Percentiles rank a stretch among this genome's conserved stretches.
phyloP scores from a whole-genome alignment of 2,797 vertebrate species.

The Cryptoprocta ferox region DNA sequence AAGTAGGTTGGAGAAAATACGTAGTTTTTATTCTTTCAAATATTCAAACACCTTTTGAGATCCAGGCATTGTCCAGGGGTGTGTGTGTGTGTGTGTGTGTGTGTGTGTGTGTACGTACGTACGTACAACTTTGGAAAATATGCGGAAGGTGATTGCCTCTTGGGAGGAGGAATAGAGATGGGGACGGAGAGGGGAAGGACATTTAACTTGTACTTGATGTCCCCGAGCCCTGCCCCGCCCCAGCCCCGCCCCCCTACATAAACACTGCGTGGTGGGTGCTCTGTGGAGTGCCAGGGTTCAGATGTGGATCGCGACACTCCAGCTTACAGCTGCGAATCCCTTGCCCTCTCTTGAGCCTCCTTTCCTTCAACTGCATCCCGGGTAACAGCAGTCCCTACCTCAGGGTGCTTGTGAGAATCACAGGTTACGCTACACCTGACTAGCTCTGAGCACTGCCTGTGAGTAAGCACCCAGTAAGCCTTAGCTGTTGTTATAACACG shows the following conservation, averaged over 20 bases:
- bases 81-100: neutral
- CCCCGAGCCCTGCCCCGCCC: neutral
- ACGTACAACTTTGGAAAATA: neutral
- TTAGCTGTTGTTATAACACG: neutral
- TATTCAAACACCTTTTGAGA: neutral
- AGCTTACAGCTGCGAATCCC: neutral
- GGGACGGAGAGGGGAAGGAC: neutral
- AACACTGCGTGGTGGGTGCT: neutral
- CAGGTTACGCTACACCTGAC: neutral
- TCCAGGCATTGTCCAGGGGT: neutral
- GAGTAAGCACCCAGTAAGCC: neutral
- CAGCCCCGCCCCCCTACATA: fast-evolving
- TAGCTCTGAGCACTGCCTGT: neutral
- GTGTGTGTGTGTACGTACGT: too few species aligned
- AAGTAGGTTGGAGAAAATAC: neutral
- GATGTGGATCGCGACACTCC: neutral
- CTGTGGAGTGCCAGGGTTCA: neutral
- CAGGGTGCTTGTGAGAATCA: neutral
- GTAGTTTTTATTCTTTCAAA: neutral
- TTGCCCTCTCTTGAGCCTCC: neutral
- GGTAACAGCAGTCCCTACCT: neutral
- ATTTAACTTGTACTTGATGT: neutral
- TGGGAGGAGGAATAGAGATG: neutral
- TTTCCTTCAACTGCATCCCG: neutral
- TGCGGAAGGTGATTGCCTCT: neutral